These are phyloP conservation scores for Lithophane socia DNA, from an alignment of 2,888 invertebrate species.

Conservation along the genomic window DNA sequence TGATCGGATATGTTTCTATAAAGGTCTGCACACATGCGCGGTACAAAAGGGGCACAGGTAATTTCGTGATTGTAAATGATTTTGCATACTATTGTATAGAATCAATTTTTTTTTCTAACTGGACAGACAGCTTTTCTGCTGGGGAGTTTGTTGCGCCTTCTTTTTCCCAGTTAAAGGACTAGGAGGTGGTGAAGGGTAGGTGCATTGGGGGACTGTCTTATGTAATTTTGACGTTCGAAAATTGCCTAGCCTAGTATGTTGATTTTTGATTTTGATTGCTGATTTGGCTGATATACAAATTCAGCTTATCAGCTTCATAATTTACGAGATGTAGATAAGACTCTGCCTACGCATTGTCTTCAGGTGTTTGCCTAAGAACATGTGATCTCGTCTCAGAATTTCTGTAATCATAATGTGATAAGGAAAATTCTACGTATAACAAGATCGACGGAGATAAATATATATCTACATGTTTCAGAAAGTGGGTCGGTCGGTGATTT, in stretches of 20 bases:
- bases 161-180: too few species aligned
- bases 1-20: conserved; percentile 42
- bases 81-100: too few species aligned
- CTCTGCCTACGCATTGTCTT: not conserved
- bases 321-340: conserved; percentile 22
- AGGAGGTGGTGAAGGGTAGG: too few species aligned
- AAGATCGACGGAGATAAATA: not conserved
- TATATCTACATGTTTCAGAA: not conserved
- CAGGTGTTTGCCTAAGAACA: conserved; percentile 39
- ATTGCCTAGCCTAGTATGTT: too few species aligned
- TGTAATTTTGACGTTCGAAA: too few species aligned
- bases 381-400: conserved; percentile 40
- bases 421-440: not conserved
- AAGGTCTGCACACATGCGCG: conserved; percentile 19
- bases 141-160: too few species aligned
- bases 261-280: not conserved
- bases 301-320: conserved; percentile 13
- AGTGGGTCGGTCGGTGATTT: not conserved
- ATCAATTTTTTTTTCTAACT: too few species aligned
- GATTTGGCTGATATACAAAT: conserved; percentile 6
- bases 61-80: not conserved
- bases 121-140: too few species aligned
- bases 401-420: conserved; percentile 34
- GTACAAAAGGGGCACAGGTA: not conserved
- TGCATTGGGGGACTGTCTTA: too few species aligned